phyloP scores from a whole-genome alignment of 2,113 vertebrate genomes.

The Scolopax mira region DNA sequence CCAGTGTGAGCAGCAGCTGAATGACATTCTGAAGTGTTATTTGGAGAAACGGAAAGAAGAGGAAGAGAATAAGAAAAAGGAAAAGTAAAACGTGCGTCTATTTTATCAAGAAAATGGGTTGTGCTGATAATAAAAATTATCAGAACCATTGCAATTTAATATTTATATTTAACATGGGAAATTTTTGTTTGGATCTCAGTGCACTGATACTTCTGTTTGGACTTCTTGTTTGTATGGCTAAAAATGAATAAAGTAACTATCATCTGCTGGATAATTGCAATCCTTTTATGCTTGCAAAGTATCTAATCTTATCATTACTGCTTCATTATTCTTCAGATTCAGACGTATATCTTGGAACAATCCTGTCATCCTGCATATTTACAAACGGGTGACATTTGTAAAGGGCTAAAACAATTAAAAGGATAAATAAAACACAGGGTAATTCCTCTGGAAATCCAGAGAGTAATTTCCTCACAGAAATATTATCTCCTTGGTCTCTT shows the following conservation, averaged over 20 bases:
- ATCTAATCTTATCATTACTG: no score
- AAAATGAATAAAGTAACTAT: background rate
- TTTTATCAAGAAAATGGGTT: background rate
- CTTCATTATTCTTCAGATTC: background rate
- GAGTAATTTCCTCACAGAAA: background rate
- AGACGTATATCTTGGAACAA: background rate
- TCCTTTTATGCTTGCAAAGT: background rate
- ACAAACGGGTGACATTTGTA: background rate
- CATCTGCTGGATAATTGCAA: background rate
- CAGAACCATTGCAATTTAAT: background rate
- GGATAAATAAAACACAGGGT: background rate
- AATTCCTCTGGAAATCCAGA: no score
- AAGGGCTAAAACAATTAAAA: background rate
- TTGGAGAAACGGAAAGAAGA: conserved; percentile 60
- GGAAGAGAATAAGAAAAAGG: conserved; percentile 15
- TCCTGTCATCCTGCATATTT: background rate
- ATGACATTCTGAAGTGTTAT: conserved; percentile 61
- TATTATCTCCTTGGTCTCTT: background rate
- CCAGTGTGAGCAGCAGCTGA: conserved; percentile 69
- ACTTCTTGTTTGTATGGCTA: background rate
- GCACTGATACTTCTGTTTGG: background rate
- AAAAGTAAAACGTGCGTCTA: background rate
- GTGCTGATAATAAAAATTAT: background rate
- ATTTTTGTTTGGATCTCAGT: background rate
- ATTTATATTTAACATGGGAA: background rate